These are phyloP conservation scores for Brachypterus glaber DNA, from an alignment of 2,888 invertebrate genomes.

Conservation along the genomic window DNA sequence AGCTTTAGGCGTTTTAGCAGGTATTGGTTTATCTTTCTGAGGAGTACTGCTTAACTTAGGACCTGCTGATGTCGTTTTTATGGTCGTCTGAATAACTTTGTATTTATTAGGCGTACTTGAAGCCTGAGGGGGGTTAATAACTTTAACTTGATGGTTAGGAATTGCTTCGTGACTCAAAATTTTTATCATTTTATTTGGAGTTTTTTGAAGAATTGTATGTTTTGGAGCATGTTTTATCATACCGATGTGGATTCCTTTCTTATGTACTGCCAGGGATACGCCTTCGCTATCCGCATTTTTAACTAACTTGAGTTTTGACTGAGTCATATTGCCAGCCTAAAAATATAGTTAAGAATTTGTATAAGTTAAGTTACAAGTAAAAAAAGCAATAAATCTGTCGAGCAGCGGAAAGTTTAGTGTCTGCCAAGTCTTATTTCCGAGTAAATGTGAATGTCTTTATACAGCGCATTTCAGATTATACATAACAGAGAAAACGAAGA, in stretches of 20 bases:
- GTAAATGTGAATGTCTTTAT: no score
- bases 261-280: slow-evolving; percentile 34
- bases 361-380: slow-evolving; percentile 1
- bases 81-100: slow-evolving; percentile 27
- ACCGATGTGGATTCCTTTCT: slow-evolving; percentile 35
- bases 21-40: slow-evolving; percentile 27
- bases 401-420: no score
- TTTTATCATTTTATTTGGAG: slow-evolving; percentile 12
- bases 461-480: no score
- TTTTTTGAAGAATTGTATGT: slow-evolving; percentile 11
- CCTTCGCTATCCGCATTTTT: slow-evolving; percentile 35
- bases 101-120: slow-evolving; percentile 27
- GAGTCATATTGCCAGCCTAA: slow-evolving; percentile 27
- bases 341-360: slow-evolving; percentile 4
- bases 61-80: slow-evolving; percentile 24
- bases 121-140: slow-evolving; percentile 14
- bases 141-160: no score
- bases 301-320: slow-evolving; percentile 36
- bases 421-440: no score
- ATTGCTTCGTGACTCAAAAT: no score
- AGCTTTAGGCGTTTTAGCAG: slow-evolving; percentile 31
- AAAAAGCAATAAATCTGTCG: no score
- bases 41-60: slow-evolving; percentile 14
- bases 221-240: slow-evolving; percentile 35
- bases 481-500: no score